Evolutionary conservation across 1,140 invertebrate species (phyloP).

Genomic region (Reticulitermes speratus): DNA sequence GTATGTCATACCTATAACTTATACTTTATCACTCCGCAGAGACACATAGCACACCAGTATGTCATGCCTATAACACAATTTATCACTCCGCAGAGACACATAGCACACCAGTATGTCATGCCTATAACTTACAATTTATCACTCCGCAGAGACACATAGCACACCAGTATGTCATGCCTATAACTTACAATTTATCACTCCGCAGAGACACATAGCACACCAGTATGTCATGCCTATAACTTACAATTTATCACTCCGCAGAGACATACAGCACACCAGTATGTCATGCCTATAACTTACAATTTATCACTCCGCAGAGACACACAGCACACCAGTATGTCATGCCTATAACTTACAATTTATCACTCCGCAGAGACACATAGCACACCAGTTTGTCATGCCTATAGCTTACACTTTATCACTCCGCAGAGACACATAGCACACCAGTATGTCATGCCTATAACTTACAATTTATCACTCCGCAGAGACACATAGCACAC

Average conservation of each 20-base stretch:
- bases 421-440: no score
- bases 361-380: neutral
- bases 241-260: neutral
- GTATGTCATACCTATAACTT: constrained; percentile 52
- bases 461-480: neutral
- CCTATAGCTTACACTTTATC: neutral
- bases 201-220: no score
- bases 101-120: no score
- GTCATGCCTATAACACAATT: constrained; percentile 37
- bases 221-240: constrained; percentile 53
- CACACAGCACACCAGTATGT: no score
- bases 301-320: neutral
- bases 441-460: constrained; percentile 58
- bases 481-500: no score
- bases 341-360: neutral
- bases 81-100: neutral
- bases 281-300: constrained; percentile 44
- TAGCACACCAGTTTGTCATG: no score
- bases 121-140: neutral
- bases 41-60: no score
- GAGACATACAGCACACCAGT: no score
- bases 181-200: neutral
- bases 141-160: no score
- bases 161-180: constrained; percentile 58
- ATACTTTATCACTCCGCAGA: neutral